These are phyloP conservation scores for Meloidogyne chitwoodi DNA, from an alignment of 1,140 invertebrate species.

Conservation along the genomic window DNA sequence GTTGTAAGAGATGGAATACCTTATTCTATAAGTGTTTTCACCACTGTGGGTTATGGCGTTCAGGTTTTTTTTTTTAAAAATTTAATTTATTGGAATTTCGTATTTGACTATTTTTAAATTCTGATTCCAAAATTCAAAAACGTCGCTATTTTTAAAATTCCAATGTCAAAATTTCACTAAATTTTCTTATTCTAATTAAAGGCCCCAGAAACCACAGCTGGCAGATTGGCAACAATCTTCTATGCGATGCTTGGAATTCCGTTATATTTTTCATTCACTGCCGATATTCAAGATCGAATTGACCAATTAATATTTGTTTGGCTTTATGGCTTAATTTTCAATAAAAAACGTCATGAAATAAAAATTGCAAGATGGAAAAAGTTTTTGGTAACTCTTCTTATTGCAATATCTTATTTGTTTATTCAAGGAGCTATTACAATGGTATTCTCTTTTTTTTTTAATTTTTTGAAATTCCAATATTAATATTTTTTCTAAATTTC, in stretches of 20 bases:
- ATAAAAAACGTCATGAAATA: background rate
- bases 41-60: constrained; percentile 55
- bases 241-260: constrained; percentile 54
- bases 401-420: background rate
- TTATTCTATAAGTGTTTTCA: constrained; percentile 51
- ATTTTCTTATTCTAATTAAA: background rate
- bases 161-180: too few species aligned
- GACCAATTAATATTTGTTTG: background rate
- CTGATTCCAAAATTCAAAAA: constrained; percentile 7
- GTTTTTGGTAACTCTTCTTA: background rate
- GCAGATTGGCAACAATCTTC: constrained; percentile 52
- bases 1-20: background rate
- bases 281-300: background rate
- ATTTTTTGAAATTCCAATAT: background rate
- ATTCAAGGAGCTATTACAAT: background rate
- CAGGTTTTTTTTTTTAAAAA: background rate
- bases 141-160: constrained; percentile 44
- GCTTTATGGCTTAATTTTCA: background rate
- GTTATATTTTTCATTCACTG: constrained; percentile 55
- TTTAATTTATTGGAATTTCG: background rate
- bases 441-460: background rate
- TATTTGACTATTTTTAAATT: background rate
- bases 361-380: background rate
- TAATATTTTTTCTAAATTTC: too few species aligned
- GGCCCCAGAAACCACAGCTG: background rate